Base-by-base conservation (phyloP, 2,113 vertebrate genomes). In the Brachyhypopomus gauderio region DNA sequence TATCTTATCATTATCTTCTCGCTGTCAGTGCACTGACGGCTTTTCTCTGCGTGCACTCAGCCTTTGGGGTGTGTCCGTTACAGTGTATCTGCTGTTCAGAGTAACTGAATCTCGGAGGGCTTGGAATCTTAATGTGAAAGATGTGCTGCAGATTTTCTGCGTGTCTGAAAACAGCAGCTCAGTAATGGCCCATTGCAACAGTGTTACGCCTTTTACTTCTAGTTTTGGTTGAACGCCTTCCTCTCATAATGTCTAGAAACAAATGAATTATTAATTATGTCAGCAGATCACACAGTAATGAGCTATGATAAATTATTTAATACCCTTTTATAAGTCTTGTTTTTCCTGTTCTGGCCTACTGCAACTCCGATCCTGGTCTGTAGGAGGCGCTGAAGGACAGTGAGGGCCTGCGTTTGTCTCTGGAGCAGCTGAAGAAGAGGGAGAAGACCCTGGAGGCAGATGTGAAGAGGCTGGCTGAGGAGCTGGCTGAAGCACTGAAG, bases 371-470 rank as follows among this genome's bases (percentile, higher is more conserved):
- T 78, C 19, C 41, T 85, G n/a, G 52, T 16, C 80, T 75, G 66
- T 80, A 95, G 94, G 91, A 92, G 85, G 87, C 86, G 0, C 48
- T 91, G 48, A 89, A 84, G 22, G 91, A 93, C 75, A 89, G 83
- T 0, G 92, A 93, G 81, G 79, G 84, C 59, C 84, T 92, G 67
- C 81, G 87, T 2, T 86, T 89, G 16, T 89, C 82, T 80, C 82
- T 93, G 84, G 93, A 92, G 81, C 94, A 93, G 87, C 91, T 91
- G 84, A 86, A 87, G 77, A 92, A 91, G 86, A 91, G 78, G 79
- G 91, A 90, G 71, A 75, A 73, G 72, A 83, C 63, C 55, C 88
- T 95, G 64, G 92, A 94, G 80, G 91, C 91, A 83, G 91, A 93
- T 72, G 89, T 91, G 85, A 92, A 86, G 84, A 92, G 84, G 55